Evolutionary conservation across 1,140 invertebrate genomes (phyloP).

Genomic region (Macrosteles quadrilineatus): DNA sequence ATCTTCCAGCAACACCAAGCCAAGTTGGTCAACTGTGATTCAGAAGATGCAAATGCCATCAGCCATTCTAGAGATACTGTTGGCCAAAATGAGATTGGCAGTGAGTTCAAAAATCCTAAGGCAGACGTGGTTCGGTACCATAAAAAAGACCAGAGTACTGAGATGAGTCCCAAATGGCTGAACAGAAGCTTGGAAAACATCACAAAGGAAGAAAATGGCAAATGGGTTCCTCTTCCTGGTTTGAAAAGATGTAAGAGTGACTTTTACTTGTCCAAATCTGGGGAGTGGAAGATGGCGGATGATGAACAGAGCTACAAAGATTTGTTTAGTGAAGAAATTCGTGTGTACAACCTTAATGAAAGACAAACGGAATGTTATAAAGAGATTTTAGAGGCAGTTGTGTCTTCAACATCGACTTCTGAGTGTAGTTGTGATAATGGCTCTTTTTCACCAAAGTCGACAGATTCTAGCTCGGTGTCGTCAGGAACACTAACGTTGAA

Average conservation of each 20-base stretch:
- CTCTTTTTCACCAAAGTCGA: slow-evolving; percentile 31
- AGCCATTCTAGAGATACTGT: not conserved
- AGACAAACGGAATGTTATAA: slow-evolving; percentile 31
- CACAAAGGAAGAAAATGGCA: not conserved
- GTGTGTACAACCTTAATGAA: slow-evolving; percentile 20
- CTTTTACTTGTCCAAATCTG: slow-evolving; percentile 37
- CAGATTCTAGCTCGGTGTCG: slow-evolving; percentile 23
- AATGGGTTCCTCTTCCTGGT: slow-evolving; percentile 37
- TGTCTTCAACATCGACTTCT: slow-evolving; percentile 37
- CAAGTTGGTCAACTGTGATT: slow-evolving; percentile 42
- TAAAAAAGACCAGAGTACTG: slow-evolving; percentile 25
- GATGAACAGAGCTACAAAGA: not conserved
- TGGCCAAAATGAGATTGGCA: too few relatives aligned
- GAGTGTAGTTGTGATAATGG: slow-evolving; percentile 37
- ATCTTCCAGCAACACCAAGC: slow-evolving; percentile 45
- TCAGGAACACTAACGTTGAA: slow-evolving; percentile 1
- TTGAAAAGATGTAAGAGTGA: slow-evolving; percentile 40
- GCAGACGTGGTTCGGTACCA: slow-evolving; percentile 13
- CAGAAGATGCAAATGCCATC: slow-evolving; percentile 42
- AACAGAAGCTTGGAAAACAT: slow-evolving; percentile 25
- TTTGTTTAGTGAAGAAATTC: slow-evolving; percentile 3
- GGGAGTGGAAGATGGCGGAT: slow-evolving; percentile 34
- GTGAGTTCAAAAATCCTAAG: not conserved
- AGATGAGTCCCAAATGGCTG: slow-evolving; percentile 26
- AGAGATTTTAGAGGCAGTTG: slow-evolving; percentile 28